phyloP scores from a whole-genome alignment of 2,797 vertebrate genomes.

The Tapirus indicus region DNA sequence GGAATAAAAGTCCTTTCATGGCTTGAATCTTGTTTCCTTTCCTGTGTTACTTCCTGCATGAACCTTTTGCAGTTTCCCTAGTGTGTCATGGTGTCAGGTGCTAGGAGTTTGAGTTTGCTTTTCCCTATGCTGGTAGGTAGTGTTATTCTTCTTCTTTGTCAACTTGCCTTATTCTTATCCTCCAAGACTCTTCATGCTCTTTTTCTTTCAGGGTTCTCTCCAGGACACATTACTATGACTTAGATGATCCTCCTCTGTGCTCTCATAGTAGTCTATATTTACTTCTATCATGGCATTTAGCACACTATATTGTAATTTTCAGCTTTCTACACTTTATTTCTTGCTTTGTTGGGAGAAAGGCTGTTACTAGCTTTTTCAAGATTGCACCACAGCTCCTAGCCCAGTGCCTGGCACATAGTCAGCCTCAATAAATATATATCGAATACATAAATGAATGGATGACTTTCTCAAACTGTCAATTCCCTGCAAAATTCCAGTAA shows the following conservation, averaged over 20 bases:
- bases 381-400: not conserved
- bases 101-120: not conserved
- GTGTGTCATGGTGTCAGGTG: not conserved
- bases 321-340: not conserved
- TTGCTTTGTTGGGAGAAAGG: not conserved
- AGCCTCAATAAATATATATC: not conserved
- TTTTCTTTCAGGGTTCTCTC: too few relatives aligned
- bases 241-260: not conserved
- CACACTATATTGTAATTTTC: not conserved
- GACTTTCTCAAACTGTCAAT: not conserved
- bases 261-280: not conserved
- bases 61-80: not conserved
- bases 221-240: not conserved
- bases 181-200: not conserved
- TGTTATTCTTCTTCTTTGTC: not conserved
- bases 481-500: not conserved
- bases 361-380: not conserved
- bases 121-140: constrained; percentile 15
- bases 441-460: too few relatives aligned
- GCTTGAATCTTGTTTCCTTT: not conserved
- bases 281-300: not conserved
- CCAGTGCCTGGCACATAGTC: not conserved
- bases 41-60: not conserved
- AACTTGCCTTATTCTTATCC: not conserved
- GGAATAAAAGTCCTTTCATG: not conserved